phyloP scores from a whole-genome alignment of 2,888 invertebrate species.

The Oegoconia quadripuncta region DNA sequence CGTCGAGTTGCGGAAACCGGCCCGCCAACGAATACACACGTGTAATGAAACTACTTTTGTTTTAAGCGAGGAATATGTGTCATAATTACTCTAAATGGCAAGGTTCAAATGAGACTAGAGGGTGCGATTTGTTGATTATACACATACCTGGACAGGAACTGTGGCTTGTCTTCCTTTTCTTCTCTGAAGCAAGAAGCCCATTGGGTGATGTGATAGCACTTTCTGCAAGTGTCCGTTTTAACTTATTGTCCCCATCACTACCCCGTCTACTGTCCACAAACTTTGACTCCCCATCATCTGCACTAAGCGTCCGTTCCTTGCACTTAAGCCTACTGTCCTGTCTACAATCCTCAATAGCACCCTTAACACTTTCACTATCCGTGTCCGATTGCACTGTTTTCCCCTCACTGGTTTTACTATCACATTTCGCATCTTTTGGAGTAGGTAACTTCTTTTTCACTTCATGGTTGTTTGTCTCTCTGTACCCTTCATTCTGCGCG shows the following conservation, averaged over 20 bases:
- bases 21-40: no score
- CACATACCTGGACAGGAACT: conserved; percentile 71
- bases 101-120: no score
- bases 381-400: conserved; percentile 57
- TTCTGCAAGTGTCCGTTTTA: conserved; percentile 70
- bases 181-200: conserved; percentile 81
- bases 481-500: conserved; percentile 72
- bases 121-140: no score
- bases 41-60: no score
- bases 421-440: conserved; percentile 63
- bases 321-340: conserved; percentile 59
- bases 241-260: conserved; percentile 36
- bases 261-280: conserved; percentile 13
- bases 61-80: no score
- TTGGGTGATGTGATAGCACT: conserved; percentile 75
- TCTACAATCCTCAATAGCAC: conserved; percentile 65
- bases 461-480: conserved; percentile 69
- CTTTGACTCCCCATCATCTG: conserved; percentile 25
- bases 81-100: no score
- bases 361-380: conserved; percentile 49
- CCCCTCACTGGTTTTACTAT: conserved; percentile 57
- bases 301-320: conserved; percentile 65
- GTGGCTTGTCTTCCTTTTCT: conserved; percentile 81
- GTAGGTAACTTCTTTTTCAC: conserved; percentile 69
- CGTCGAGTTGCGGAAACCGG: no score